Base-by-base conservation (phyloP, 2,888 invertebrate species). In the Drosophila setosimentum region DNA sequence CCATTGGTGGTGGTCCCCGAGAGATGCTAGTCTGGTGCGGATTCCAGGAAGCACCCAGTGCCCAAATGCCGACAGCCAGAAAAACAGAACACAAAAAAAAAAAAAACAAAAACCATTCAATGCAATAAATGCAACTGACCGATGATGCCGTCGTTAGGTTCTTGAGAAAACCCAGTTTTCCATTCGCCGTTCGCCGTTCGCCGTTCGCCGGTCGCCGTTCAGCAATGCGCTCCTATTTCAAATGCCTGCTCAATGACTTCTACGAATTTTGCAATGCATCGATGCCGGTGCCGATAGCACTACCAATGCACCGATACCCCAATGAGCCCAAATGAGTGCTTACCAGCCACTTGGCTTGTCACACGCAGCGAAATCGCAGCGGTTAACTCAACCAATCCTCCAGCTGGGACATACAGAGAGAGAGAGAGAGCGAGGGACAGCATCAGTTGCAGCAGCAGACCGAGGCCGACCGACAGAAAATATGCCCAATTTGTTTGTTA, bases 221-320 rank as follows among this genome's bases (percentile, higher is more conserved):
- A 40, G 69, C 54, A 48, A 63, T 45, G 63, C 68, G 70, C 73
- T 85, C 85, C 79, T 73, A 85, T 85, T 85, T 89, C 89, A 89
- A 81, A 80, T 78, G 80, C 73, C 74, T 73, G 58, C 68, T 78
- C 87, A 89, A 85, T 84, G 85, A 79, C 54, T 85, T 85, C 85
- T 77, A 84, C 87, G 85, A 85, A 85, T 89, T 86, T 80, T 65
- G 89, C 83, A 78, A 77, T 57, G 78, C 70, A 84, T 73, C 82
- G 76, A 75, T 72, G 55, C 13, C 53, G 50, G 33, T 65, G 55
- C 5, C 48, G 21, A 50, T 60, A 5, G 13, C 32, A 30, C 30
- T 40, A 16, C 68, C 40, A 50, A 57, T 51, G 49, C 30, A 45
- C 48, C 48, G 35, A 60, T 49, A 54, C 32, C 50, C 49, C 24